phyloP scores from a whole-genome alignment of 2,888 invertebrate genomes.

The Melinaea menophilus region DNA sequence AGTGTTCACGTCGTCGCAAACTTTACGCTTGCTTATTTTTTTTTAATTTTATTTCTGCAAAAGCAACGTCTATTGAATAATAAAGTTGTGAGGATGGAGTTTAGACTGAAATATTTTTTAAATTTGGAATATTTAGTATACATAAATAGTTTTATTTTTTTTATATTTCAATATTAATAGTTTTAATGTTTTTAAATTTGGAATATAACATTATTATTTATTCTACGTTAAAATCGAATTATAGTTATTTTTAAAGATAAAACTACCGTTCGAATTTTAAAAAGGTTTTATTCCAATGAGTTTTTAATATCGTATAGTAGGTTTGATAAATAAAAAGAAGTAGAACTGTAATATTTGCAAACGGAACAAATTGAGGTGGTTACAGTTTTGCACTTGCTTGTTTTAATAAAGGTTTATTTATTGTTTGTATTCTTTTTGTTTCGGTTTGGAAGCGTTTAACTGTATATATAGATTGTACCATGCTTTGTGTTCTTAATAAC shows the following conservation, averaged over 20 bases:
- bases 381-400: constrained; percentile 28
- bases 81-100: constrained; percentile 35
- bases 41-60: constrained; percentile 35
- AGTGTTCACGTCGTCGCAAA: constrained; percentile 47
- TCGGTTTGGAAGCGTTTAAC: background rate
- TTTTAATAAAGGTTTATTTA: constrained; percentile 30
- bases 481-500: too few relatives aligned
- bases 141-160: constrained; percentile 15
- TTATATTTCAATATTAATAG: background rate
- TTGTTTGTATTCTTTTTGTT: constrained; percentile 13
- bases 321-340: constrained; percentile 31
- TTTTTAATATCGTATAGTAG: background rate
- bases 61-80: constrained; percentile 40
- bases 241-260: too few relatives aligned
- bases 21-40: constrained; percentile 46
- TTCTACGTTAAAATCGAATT: too few relatives aligned
- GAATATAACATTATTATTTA: too few relatives aligned
- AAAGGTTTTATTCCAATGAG: too few relatives aligned
- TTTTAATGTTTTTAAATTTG: too few relatives aligned
- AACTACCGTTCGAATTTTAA: too few relatives aligned
- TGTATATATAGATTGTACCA: background rate
- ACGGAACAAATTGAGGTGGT: constrained; percentile 34
- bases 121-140: constrained; percentile 19
- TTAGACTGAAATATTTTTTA: constrained; percentile 19
- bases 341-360: constrained; percentile 38